Percentiles rank a stretch among this genome's conserved stretches.
Evolutionary conservation across 2,888 invertebrate genomes (phyloP).

Genomic region (Calephelis perditalis): DNA sequence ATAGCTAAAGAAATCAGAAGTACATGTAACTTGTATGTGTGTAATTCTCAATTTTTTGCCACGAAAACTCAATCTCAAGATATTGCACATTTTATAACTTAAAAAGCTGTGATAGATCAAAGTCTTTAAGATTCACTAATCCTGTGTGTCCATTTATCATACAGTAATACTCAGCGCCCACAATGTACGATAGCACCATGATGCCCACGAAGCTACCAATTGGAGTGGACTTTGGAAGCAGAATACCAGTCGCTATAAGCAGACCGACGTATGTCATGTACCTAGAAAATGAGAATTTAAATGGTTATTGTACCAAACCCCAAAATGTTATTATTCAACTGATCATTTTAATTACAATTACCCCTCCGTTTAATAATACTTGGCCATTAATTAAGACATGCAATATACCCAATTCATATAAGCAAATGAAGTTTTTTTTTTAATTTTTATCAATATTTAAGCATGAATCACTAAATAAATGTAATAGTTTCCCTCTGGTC

Average conservation of each 20-base stretch:
- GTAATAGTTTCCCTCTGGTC: too few species aligned
- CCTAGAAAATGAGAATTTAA: conserved; percentile 50
- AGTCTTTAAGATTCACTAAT: conserved; percentile 54
- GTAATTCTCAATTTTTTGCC: neutral
- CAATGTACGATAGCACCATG: conserved; percentile 88
- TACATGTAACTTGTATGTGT: too few species aligned
- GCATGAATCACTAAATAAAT: too few species aligned
- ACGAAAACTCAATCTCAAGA: conserved; percentile 6
- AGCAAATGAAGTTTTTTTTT: too few species aligned
- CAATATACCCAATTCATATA: too few species aligned
- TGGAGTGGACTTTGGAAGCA: conserved; percentile 87
- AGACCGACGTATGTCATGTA: conserved; percentile 92
- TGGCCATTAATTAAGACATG: too few species aligned
- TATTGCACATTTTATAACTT: conserved; percentile 34
- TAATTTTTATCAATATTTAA: too few species aligned
- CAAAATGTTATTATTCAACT: neutral
- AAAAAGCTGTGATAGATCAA: conserved; percentile 52
- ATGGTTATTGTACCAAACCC: neutral
- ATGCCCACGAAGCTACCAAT: conserved; percentile 88
- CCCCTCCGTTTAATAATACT: too few species aligned
- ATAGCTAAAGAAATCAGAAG: too few species aligned
- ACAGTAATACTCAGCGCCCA: conserved; percentile 87
- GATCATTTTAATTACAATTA: too few species aligned
- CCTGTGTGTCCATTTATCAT: conserved; percentile 75
- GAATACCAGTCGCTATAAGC: conserved; percentile 89